Evolutionary conservation across 2,113 vertebrate genomes (phyloP), one percentile per base, ranked within the genome.

Genomic region (Synchiropus splendidus): DNA sequence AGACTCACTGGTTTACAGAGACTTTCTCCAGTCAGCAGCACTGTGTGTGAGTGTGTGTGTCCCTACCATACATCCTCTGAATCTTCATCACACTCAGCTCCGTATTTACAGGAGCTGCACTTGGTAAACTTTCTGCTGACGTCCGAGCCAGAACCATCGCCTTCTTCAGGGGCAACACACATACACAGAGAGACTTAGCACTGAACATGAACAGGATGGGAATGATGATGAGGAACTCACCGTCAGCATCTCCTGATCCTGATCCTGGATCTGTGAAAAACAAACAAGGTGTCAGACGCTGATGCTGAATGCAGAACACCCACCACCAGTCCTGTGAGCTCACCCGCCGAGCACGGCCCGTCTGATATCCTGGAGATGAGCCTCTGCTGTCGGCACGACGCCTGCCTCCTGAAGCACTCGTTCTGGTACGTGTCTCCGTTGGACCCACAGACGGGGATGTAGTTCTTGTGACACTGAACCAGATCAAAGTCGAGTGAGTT

Each of bases 371-470:
- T 71, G 36, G 85, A 85, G 85, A 97, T 92, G 65, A 89, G 86
- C 51, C 86, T 86, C 79, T 97, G 93, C 70, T 94, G 90, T 49
- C 91, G 94, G 86, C 93, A 97, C 74, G 92, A 82, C 60, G 91
- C 90, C 79, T 90, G 92, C 45, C 87, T 87, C 73, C 94, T 78
- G 81, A 90, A 94, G 76, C 93, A 97, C 68, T 97, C 92, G 39
- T 94, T 97, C 84, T 97, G 93, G 75, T 94, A 97, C 59, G 93
- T 94, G 85, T 97, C 93, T 65, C 93, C 93, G 51, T 96, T 96
- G 48, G 93, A 94, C 55, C 91, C 92, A 75, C 93, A 97, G 70
- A 96, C 93, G 0, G 93, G 92, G 75, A 89, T 82, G 71, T 93
- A 97, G 82, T 90, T 90, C 57, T 89, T 96, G 62, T 91, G 88